Percentiles rank a stretch among this genome's conserved stretches.
Evolutionary conservation across 2,888 invertebrate genomes (phyloP).

Genomic region (Ennomos quercinarius): DNA sequence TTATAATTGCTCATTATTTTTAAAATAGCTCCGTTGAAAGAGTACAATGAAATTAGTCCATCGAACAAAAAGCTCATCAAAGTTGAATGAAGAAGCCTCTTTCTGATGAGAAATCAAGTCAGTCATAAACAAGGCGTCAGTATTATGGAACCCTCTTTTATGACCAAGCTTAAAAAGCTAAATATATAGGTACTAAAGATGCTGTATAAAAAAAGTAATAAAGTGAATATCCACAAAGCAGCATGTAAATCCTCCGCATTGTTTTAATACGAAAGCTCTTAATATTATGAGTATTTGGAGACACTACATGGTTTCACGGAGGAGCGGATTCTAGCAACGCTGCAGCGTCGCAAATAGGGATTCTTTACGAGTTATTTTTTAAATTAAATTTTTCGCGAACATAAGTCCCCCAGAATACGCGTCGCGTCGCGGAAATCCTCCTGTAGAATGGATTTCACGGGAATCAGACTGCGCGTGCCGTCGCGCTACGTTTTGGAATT

Average conservation of each 20-base stretch:
- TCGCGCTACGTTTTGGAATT: conserved; percentile 46
- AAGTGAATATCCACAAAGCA: conserved; percentile 10
- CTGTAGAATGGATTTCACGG: conserved; percentile 48
- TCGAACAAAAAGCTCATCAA: too few species aligned
- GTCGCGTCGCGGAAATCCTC: conserved; percentile 47
- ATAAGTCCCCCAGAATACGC: conserved; percentile 50
- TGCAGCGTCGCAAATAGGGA: conserved; percentile 28
- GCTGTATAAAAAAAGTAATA: conserved; percentile 19
- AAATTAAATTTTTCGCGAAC: conserved; percentile 64
- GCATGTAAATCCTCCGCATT: conserved; percentile 22
- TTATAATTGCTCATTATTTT: too few species aligned
- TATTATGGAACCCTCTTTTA: neutral
- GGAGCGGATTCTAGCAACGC: conserved; percentile 10
- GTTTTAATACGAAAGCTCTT: conserved; percentile 25
- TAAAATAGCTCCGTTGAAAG: too few species aligned
- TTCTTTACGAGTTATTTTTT: conserved; percentile 55
- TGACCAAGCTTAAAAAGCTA: neutral
- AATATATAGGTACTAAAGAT: too few species aligned
- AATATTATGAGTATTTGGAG: conserved; percentile 30
- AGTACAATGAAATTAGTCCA: too few species aligned
- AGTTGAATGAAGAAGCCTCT: neutral
- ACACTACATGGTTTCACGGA: conserved; percentile 17
- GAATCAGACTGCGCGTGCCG: conserved; percentile 40
- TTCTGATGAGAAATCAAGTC: neutral
- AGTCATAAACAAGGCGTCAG: neutral